phyloP scores from a whole-genome alignment of 2,888 invertebrate genomes.

The Leptopilina myrica region DNA sequence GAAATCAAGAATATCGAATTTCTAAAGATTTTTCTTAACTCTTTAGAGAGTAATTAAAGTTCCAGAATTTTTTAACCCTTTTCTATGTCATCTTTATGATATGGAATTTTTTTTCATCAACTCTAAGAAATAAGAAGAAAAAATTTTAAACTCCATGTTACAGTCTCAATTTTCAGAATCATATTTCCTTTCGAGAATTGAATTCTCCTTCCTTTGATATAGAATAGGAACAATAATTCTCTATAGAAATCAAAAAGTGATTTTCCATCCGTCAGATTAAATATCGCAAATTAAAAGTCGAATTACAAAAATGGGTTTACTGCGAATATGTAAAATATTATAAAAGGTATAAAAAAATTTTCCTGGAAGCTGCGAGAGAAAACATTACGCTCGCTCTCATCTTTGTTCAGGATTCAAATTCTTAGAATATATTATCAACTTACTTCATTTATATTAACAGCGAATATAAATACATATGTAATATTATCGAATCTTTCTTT shows the following conservation, averaged over 20 bases:
- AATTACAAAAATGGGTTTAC: slow-evolving; percentile 1
- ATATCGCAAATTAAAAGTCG: neutral
- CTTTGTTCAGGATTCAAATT: neutral
- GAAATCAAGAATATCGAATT: too few relatives aligned
- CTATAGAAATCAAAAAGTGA: neutral
- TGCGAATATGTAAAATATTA: slow-evolving; percentile 11
- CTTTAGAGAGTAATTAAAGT: too few relatives aligned
- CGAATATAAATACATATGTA: neutral
- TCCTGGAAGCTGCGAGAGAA: slow-evolving; percentile 10
- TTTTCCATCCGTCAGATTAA: neutral
- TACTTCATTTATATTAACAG: neutral
- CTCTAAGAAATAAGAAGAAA: too few relatives aligned
- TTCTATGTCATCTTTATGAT: too few relatives aligned
- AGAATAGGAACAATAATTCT: neutral
- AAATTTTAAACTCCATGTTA: too few relatives aligned
- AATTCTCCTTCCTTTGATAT: too few relatives aligned
- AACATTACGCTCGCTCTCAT: neutral
- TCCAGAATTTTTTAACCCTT: too few relatives aligned
- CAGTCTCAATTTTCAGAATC: too few relatives aligned
- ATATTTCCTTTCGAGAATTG: too few relatives aligned
- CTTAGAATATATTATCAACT: slow-evolving; percentile 19
- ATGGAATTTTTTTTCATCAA: too few relatives aligned
- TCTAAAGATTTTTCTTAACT: too few relatives aligned
- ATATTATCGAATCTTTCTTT: slow-evolving; percentile 4
- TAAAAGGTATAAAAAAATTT: neutral